These are phyloP conservation scores for Spisula solida DNA, from an alignment of 2,888 invertebrate species.

Conservation along the genomic window DNA sequence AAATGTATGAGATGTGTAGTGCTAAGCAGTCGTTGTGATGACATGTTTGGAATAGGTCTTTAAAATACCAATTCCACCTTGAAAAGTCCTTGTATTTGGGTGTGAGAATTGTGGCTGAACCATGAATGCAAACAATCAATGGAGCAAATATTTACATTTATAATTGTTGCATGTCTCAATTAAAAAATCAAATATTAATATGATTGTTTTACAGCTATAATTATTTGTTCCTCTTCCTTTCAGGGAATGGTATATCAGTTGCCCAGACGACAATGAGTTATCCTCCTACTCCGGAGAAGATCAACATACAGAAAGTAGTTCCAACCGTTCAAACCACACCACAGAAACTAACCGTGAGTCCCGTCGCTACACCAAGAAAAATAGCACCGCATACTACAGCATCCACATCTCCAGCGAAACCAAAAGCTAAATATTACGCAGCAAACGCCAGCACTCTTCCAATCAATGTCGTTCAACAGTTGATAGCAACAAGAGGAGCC, in stretches of 20 bases:
- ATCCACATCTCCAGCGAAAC: slow-evolving; percentile 28
- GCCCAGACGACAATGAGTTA: slow-evolving; percentile 12
- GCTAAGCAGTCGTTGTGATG: no score
- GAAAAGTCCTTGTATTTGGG: no score
- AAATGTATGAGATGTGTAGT: no score
- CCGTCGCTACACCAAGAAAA: slow-evolving; percentile 57
- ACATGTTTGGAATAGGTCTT: no score
- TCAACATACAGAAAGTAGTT: slow-evolving; percentile 42
- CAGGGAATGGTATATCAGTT: background rate
- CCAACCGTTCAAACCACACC: slow-evolving; percentile 41
- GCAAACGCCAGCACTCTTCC: slow-evolving; percentile 78
- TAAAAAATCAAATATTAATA: no score
- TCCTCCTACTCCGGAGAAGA: slow-evolving; percentile 35
- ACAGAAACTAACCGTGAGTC: slow-evolving; percentile 46
- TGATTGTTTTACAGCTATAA: no score
- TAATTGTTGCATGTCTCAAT: no score
- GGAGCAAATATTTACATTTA: background rate
- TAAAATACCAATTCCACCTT: no score
- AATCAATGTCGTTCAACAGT: slow-evolving; percentile 80
- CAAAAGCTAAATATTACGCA: slow-evolving; percentile 72
- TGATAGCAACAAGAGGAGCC: slow-evolving; percentile 79
- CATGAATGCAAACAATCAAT: no score
- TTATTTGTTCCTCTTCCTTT: background rate
- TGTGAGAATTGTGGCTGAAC: no score
- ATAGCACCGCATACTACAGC: slow-evolving; percentile 62